Evolutionary conservation across 2,797 vertebrate genomes (phyloP).

Genomic region (Rhynchonycteris naso): DNA sequence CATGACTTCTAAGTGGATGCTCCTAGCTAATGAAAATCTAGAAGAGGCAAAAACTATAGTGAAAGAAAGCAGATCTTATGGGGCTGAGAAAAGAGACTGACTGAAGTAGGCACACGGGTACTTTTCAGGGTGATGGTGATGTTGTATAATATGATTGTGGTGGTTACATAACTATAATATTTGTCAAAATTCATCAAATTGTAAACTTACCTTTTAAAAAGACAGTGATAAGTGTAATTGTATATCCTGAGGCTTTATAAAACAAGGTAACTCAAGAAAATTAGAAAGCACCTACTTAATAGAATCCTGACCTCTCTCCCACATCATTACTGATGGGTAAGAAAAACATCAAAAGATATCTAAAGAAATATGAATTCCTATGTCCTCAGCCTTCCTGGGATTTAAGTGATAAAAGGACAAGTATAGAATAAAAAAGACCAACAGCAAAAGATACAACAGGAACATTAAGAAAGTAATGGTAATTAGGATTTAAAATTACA

Average conservation of each 20-base stretch:
- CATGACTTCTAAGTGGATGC: neutral
- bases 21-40: slow-evolving; percentile 25
- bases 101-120: neutral
- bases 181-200: slow-evolving; percentile 46
- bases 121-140: neutral
- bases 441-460: neutral
- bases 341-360: neutral
- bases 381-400: neutral
- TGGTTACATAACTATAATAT: neutral
- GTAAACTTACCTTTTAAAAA: slow-evolving; percentile 5
- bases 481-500: slow-evolving; percentile 33
- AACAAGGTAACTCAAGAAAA: slow-evolving; percentile 36
- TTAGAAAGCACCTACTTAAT: neutral
- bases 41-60: slow-evolving; percentile 13
- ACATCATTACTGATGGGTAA: neutral
- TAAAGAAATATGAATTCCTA: slow-evolving; percentile 4
- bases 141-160: neutral
- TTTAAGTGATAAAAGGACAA: slow-evolving; percentile 3
- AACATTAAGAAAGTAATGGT: slow-evolving; percentile 9
- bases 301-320: neutral
- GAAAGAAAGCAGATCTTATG: neutral
- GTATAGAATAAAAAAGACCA: neutral
- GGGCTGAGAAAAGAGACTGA: neutral
- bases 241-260: slow-evolving; percentile 1
- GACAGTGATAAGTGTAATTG: neutral